Conservation (phyloP, 1,140 invertebrate species). For the Saccostrea cuccullata region DNA sequence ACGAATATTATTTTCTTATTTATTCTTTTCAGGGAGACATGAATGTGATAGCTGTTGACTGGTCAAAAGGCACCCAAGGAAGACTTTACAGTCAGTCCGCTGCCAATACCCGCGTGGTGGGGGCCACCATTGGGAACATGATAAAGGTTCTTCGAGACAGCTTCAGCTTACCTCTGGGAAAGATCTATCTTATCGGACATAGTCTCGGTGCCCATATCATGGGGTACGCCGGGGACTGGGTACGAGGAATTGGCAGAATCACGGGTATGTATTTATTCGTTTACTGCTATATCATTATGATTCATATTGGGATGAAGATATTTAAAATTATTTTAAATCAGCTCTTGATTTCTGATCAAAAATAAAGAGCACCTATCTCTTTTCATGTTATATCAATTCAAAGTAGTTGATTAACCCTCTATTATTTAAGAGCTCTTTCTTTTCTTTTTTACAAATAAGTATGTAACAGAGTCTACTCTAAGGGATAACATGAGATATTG, state of each 20-base stretch:
- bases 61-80: constrained; percentile 77
- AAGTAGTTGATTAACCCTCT: no score
- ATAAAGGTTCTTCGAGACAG: constrained; percentile 73
- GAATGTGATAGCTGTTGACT: constrained; percentile 59
- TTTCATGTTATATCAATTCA: no score
- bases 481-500: neutral
- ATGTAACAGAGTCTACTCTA: no score
- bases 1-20: no score
- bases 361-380: no score
- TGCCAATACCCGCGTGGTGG: constrained; percentile 94
- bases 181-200: constrained; percentile 90
- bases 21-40: constrained; percentile 21
- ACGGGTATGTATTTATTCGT: constrained; percentile 72
- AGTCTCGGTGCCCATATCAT: constrained; percentile 93
- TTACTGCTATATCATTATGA: no score
- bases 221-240: constrained; percentile 92
- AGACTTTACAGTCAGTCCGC: constrained; percentile 93
- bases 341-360: no score
- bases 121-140: constrained; percentile 91
- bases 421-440: no score
- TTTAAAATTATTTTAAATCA: no score
- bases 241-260: constrained; percentile 79
- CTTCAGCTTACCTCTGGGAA: constrained; percentile 48
- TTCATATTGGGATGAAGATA: no score
- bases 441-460: no score